phyloP scores from a whole-genome alignment of 2,888 invertebrate genomes.

The Malthinus seriepunctatus region DNA sequence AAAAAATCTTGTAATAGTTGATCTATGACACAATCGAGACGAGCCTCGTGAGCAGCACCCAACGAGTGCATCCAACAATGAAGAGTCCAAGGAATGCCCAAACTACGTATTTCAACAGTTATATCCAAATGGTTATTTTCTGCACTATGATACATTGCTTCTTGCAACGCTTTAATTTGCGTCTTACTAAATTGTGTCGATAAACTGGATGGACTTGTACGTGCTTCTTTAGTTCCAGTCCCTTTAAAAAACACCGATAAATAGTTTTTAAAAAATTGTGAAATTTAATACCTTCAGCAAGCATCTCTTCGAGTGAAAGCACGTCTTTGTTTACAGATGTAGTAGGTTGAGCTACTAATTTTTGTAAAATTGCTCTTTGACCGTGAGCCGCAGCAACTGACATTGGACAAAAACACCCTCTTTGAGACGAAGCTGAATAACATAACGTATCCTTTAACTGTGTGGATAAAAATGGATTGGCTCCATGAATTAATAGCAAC shows the following conservation, averaged over 20 bases:
- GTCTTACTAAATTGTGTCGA: constrained; percentile 71
- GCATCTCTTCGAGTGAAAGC: constrained; percentile 84
- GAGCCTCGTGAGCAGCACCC: constrained; percentile 82
- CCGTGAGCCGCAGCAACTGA: constrained; percentile 91
- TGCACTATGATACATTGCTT: constrained; percentile 93
- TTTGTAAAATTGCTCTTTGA: constrained; percentile 76
- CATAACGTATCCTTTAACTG: constrained; percentile 81
- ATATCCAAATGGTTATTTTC: constrained; percentile 91
- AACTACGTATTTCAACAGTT: constrained; percentile 81
- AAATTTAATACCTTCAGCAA: constrained; percentile 73
- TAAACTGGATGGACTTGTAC: constrained; percentile 43
- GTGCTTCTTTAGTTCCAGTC: constrained; percentile 37
- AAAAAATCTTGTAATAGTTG: constrained; percentile 87
- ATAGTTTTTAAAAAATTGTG: neutral
- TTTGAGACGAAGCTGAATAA: constrained; percentile 83
- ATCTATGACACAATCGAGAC: constrained; percentile 83
- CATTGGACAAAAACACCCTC: constrained; percentile 86
- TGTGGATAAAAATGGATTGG: constrained; percentile 86
- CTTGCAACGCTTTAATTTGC: constrained; percentile 83
- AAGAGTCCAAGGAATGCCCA: constrained; percentile 89
- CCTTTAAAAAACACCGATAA: constrained; percentile 15
- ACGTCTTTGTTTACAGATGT: constrained; percentile 71
- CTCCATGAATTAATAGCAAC: constrained; percentile 79
- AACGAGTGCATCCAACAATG: constrained; percentile 93
- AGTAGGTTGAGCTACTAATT: constrained; percentile 74